Conservation (phyloP, 2,113 vertebrate genomes). For the Penelope pileata region DNA sequence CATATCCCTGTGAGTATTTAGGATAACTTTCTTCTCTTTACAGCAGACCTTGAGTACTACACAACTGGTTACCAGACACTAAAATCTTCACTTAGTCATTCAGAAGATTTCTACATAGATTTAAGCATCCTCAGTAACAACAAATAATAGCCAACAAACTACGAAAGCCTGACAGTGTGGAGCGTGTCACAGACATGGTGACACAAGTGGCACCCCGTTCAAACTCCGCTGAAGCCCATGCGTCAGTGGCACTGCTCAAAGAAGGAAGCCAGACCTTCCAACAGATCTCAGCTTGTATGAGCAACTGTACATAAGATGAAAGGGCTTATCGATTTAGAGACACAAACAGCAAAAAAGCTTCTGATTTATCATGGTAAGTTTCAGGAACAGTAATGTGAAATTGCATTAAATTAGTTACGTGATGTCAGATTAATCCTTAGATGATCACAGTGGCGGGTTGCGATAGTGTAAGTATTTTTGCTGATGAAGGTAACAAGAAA, state of each 20-base stretch:
- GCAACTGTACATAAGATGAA: conserved; percentile 48
- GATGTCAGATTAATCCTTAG: conserved; percentile 51
- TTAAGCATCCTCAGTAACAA: background rate
- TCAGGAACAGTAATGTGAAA: conserved; percentile 44
- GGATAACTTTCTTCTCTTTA: background rate
- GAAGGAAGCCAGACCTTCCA: conserved; percentile 3
- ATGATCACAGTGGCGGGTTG: conserved; percentile 60
- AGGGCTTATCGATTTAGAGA: conserved; percentile 56
- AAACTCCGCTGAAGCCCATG: background rate
- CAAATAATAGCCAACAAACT: background rate
- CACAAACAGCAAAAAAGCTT: conserved; percentile 54
- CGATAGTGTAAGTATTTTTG: conserved; percentile 54
- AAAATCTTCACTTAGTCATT: background rate
- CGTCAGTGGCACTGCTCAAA: background rate
- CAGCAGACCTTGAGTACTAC: background rate
- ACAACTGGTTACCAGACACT: background rate
- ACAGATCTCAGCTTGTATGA: conserved; percentile 32
- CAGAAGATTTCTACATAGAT: background rate
- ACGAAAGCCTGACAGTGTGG: background rate
- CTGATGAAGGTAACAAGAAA: conserved; percentile 57
- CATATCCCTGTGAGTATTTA: background rate
- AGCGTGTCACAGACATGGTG: background rate
- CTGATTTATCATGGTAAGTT: conserved; percentile 61
- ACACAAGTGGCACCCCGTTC: conserved; percentile 1
- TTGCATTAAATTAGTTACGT: conserved; percentile 55